phyloP scores from a whole-genome alignment of 2,797 vertebrate species.

The Scyliorhinus canicula region DNA sequence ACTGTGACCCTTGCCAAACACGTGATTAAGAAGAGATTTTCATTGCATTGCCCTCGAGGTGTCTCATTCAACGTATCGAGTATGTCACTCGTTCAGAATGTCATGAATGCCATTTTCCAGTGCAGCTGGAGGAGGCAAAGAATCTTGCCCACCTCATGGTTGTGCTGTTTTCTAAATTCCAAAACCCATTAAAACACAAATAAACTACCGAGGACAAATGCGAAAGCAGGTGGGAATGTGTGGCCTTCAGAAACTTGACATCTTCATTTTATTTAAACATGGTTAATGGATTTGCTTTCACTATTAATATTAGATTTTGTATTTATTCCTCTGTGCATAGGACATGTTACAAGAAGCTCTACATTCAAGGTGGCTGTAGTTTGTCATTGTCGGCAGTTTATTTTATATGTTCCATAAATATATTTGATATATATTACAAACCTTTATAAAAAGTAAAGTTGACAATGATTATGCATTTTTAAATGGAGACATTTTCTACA shows the following conservation, averaged over 20 bases:
- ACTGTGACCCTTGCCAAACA: not conserved
- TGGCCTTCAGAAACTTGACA: constrained; percentile 15
- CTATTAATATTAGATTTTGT: not conserved
- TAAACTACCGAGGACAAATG: not conserved
- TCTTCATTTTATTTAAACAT: constrained; percentile 23
- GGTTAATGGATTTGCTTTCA: not conserved
- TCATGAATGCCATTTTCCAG: constrained; percentile 41
- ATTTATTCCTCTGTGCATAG: not conserved
- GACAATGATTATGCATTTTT: not conserved
- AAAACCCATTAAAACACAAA: constrained; percentile 28
- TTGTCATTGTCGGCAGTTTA: not conserved
- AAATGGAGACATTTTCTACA: not conserved
- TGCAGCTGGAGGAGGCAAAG: constrained; percentile 45
- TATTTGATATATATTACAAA: not conserved
- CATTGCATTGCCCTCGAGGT: constrained; percentile 37
- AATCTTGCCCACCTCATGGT: constrained; percentile 44
- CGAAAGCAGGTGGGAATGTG: constrained; percentile 30
- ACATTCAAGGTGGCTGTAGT: not conserved
- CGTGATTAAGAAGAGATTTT: constrained; percentile 28
- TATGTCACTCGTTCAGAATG: constrained; percentile 45
- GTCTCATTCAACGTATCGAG: constrained; percentile 39
- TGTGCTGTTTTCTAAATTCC: constrained; percentile 32
- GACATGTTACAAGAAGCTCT: not conserved
- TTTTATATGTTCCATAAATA: not conserved
- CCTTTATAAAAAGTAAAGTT: not conserved